A percentile compares a stretch with the other conserved stretches of the same genome.
phyloP scores from a whole-genome alignment of 2,888 invertebrate species.

The Acleris sparsana region DNA sequence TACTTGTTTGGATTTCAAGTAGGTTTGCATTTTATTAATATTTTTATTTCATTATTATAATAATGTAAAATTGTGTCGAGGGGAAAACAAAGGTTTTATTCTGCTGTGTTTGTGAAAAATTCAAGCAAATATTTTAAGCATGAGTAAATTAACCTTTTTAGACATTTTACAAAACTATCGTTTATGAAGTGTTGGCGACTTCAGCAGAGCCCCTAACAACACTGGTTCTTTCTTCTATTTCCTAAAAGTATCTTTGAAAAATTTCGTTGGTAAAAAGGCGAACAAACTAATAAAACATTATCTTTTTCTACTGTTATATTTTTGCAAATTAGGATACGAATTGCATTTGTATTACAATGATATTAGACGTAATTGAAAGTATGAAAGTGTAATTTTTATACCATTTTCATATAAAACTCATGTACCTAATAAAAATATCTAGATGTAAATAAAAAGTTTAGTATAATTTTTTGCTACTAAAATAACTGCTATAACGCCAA shows the following conservation, averaged over 20 bases:
- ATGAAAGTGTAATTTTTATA: slow-evolving; percentile 83
- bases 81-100: slow-evolving; percentile 61
- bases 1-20: slow-evolving; percentile 53
- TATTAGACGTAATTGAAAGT: slow-evolving; percentile 70
- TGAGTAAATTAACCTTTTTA: slow-evolving; percentile 64
- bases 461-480: slow-evolving; percentile 78
- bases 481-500: slow-evolving; percentile 77
- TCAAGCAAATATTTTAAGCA: slow-evolving; percentile 71
- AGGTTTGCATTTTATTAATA: slow-evolving; percentile 39
- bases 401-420: slow-evolving; percentile 82
- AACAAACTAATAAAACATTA: slow-evolving; percentile 55
- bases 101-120: slow-evolving; percentile 71
- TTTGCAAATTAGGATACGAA: slow-evolving; percentile 75
- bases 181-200: slow-evolving; percentile 24
- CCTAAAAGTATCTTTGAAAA: slow-evolving; percentile 61
- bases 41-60: slow-evolving; percentile 2
- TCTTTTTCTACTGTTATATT: slow-evolving; percentile 82
- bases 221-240: slow-evolving; percentile 44
- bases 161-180: slow-evolving; percentile 16
- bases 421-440: slow-evolving; percentile 79
- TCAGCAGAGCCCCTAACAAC: slow-evolving; percentile 11
- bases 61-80: slow-evolving; percentile 1
- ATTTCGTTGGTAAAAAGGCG: slow-evolving; percentile 39
- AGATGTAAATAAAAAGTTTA: slow-evolving; percentile 78
- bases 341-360: slow-evolving; percentile 78